Percentiles rank a stretch among this genome's conserved stretches.
These are phyloP conservation scores for Aselliscus stoliczkanus DNA, from an alignment of 2,797 vertebrate genomes.

Conservation along the genomic window DNA sequence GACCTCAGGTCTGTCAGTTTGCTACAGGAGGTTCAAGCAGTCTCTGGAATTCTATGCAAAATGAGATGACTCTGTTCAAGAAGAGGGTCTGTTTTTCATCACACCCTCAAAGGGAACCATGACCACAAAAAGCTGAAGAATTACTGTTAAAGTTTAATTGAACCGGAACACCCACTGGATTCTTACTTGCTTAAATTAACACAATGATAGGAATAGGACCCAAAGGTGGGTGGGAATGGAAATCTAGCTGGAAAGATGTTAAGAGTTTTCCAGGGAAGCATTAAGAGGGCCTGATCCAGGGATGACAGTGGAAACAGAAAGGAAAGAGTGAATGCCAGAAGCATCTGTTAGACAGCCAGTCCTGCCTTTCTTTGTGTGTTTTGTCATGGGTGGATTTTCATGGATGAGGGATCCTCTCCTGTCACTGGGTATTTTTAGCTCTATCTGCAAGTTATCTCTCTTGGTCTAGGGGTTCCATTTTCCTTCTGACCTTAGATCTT, in stretches of 20 bases:
- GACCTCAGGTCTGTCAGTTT: neutral
- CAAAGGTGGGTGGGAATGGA: neutral
- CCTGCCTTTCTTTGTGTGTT: accelerated
- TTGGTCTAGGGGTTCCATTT: neutral
- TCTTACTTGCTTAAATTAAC: neutral
- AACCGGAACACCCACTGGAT: neutral
- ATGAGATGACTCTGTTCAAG: neutral
- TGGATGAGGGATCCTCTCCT: neutral
- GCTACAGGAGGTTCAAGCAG: neutral
- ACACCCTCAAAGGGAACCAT: neutral
- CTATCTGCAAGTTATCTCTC: neutral
- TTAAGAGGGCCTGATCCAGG: neutral
- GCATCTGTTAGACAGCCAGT: neutral
- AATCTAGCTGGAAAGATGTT: neutral
- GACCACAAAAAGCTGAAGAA: neutral
- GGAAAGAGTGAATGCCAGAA: neutral
- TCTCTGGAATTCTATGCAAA: neutral
- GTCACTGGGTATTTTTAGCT: neutral
- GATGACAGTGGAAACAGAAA: neutral
- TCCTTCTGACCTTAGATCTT: neutral
- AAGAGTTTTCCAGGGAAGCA: neutral
- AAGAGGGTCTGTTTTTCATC: neutral
- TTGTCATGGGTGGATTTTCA: neutral
- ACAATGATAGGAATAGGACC: neutral
- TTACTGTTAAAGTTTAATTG: neutral